Conservation (phyloP, 2,113 vertebrate species). For the Drymodes brunneopygia region DNA sequence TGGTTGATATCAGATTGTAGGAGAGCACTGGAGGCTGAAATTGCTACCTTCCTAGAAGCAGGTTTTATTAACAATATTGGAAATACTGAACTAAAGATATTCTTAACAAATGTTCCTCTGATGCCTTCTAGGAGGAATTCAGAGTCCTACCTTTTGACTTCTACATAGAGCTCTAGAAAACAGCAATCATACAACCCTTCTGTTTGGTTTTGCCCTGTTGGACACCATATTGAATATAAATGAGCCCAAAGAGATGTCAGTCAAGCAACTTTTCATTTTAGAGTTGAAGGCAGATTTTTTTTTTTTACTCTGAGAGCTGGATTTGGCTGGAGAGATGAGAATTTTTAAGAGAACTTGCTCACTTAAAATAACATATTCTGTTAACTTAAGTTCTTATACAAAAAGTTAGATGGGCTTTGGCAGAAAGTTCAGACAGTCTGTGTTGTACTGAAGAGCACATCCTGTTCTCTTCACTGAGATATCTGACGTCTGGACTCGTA, state of each 20-base stretch:
- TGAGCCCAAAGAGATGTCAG: not conserved
- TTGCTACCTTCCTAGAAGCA: not conserved
- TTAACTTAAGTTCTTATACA: not conserved
- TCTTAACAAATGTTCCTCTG: not conserved
- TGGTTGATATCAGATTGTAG: not conserved
- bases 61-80: not conserved
- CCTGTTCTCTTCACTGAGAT: not conserved
- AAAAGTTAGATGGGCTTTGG: conserved; percentile 29
- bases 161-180: not conserved
- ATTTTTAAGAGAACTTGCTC: not conserved
- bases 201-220: not conserved
- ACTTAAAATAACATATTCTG: not conserved
- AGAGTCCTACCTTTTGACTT: not conserved
- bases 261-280: not conserved
- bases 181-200: not conserved
- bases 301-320: not conserved
- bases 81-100: not conserved
- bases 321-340: not conserved
- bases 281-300: not conserved
- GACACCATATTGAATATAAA: not conserved
- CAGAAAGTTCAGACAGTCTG: conserved; percentile 25
- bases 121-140: not conserved
- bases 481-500: conserved; percentile 18
- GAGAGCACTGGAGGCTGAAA: not conserved
- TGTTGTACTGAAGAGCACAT: not conserved